These are phyloP conservation scores for Lepisosteus osseus DNA, from an alignment of 2,113 vertebrate genomes.

Conservation along the genomic window DNA sequence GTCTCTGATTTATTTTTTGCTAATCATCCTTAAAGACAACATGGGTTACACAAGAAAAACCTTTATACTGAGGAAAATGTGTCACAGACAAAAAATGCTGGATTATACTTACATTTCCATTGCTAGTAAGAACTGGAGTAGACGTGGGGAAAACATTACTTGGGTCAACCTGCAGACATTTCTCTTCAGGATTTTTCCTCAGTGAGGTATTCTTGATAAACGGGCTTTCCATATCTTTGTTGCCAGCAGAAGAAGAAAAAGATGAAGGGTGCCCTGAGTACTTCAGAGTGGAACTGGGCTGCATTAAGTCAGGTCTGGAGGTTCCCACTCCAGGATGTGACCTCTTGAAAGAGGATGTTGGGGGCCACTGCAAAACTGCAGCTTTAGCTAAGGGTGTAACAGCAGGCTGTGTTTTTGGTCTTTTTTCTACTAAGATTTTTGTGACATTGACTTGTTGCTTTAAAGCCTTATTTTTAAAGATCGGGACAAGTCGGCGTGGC, in stretches of 20 bases:
- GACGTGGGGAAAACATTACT: no score
- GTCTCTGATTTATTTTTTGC: no score
- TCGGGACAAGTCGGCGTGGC: conserved; percentile 56
- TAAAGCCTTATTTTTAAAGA: conserved; percentile 66
- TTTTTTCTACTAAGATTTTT: conserved; percentile 39
- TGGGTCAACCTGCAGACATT: neutral
- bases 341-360: neutral
- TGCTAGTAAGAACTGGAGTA: no score
- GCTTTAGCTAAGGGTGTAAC: no score
- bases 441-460: conserved; percentile 41
- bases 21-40: no score
- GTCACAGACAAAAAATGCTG: no score
- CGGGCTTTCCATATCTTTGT: neutral
- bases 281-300: neutral
- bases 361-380: neutral
- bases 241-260: neutral
- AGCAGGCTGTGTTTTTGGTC: conserved; percentile 17
- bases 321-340: neutral
- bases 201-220: neutral
- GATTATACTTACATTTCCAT: no score
- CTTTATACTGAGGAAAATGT: no score
- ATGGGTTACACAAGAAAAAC: no score
- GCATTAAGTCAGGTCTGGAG: neutral
- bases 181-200: neutral
- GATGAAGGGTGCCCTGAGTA: neutral